These are phyloP conservation scores for Phoxinus dragarum DNA, from an alignment of 2,797 vertebrate genomes.

Conservation along the genomic window DNA sequence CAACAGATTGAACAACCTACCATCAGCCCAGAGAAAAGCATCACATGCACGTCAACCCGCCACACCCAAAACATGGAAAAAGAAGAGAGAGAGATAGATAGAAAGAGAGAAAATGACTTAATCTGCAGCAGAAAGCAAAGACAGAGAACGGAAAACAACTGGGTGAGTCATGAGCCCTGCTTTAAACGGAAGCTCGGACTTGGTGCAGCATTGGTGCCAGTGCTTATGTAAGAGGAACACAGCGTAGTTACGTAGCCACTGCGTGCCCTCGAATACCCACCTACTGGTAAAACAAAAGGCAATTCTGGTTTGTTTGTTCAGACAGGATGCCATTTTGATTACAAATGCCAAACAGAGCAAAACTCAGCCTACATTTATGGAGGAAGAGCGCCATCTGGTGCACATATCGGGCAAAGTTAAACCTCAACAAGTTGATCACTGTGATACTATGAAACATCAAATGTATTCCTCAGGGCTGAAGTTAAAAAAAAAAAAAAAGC, in stretches of 20 bases:
- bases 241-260: neutral
- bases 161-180: slow-evolving; percentile 7
- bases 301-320: slow-evolving; percentile 23
- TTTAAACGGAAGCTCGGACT: neutral
- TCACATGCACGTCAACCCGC: slow-evolving; percentile 8
- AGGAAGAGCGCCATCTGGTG: slow-evolving; percentile 47
- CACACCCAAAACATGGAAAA: slow-evolving; percentile 36
- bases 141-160: slow-evolving; percentile 15
- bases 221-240: slow-evolving; percentile 22
- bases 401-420: neutral
- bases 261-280: neutral
- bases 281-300: slow-evolving; percentile 27
- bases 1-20: slow-evolving; percentile 54
- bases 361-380: neutral
- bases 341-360: neutral
- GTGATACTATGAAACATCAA: neutral
- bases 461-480: neutral
- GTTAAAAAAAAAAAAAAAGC: neutral
- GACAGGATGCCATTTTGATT: slow-evolving; percentile 17
- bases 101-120: slow-evolving; percentile 1
- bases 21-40: slow-evolving; percentile 42
- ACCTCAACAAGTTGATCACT: neutral
- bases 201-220: neutral
- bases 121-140: neutral
- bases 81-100: slow-evolving; percentile 14